phyloP scores from a whole-genome alignment of 2,113 vertebrate species.

The Asarcornis scutulata region DNA sequence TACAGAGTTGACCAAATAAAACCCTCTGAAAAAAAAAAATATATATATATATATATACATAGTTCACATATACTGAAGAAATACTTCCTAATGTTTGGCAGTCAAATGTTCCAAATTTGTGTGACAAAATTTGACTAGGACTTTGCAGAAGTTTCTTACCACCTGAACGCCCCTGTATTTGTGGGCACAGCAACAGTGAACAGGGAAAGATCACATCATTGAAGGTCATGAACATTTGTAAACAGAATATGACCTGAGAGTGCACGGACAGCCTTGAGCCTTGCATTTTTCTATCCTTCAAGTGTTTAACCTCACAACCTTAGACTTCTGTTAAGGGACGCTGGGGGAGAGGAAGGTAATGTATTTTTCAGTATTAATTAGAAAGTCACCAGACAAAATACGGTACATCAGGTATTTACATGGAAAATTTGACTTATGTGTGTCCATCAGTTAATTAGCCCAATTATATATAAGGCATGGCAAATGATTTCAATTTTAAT shows the following conservation, averaged over 20 bases:
- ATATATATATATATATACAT: too few species aligned
- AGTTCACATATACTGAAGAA: neutral
- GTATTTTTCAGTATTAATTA: neutral
- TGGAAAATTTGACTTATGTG: neutral
- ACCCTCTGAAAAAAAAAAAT: neutral
- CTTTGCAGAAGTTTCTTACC: neutral
- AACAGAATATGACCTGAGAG: neutral
- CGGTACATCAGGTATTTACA: neutral
- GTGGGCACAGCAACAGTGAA: neutral
- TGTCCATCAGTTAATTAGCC: neutral
- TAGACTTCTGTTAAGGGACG: neutral
- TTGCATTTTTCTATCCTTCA: neutral
- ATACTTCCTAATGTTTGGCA: neutral
- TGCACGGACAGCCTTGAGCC: neutral
- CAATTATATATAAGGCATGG: neutral
- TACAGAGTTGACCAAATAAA: neutral
- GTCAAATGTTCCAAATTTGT: neutral
- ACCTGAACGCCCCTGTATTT: neutral
- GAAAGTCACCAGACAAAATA: neutral
- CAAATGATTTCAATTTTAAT: neutral
- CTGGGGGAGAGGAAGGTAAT: neutral
- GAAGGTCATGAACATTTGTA: neutral
- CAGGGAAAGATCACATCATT: neutral
- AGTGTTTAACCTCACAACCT: neutral
- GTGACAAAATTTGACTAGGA: neutral